phyloP scores from a whole-genome alignment of 2,113 vertebrate genomes.

The Mastomys natalensis region DNA sequence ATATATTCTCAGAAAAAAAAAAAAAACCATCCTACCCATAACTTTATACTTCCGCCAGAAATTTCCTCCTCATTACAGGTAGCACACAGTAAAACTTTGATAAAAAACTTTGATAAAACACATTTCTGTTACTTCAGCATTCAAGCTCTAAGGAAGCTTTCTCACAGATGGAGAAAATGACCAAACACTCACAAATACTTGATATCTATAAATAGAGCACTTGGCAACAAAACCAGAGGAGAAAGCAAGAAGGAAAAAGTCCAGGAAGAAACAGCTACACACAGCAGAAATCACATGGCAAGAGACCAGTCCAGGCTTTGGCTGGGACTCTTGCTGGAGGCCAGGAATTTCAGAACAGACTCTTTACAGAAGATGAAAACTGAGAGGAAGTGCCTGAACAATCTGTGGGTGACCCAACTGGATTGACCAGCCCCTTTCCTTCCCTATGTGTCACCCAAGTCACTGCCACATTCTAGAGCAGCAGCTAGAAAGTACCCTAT shows the following conservation, averaged over 20 bases:
- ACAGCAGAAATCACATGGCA: neutral
- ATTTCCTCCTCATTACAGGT: neutral
- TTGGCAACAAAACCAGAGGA: neutral
- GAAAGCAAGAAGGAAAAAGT: neutral
- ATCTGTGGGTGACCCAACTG: neutral
- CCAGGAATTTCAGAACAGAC: neutral
- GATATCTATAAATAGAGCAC: neutral
- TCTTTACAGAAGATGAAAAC: no score
- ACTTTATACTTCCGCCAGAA: conserved; percentile 44
- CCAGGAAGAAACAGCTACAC: neutral
- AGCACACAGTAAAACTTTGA: neutral
- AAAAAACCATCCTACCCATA: neutral
- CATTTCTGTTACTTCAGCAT: neutral
- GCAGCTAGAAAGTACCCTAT: neutral
- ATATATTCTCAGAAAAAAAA: neutral
- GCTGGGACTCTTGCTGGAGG: neutral
- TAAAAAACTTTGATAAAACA: neutral
- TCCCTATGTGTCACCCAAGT: neutral
- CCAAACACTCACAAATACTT: neutral
- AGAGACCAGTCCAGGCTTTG: neutral
- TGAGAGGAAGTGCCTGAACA: neutral
- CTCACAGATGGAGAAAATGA: neutral
- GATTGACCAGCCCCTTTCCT: neutral
- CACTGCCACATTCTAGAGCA: neutral
- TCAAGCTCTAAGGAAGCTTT: neutral